Evolutionary conservation across 2,113 vertebrate genomes (phyloP), one percentile per base, ranked within the genome.

Genomic region (Protobothrops mucrosquamatus): DNA sequence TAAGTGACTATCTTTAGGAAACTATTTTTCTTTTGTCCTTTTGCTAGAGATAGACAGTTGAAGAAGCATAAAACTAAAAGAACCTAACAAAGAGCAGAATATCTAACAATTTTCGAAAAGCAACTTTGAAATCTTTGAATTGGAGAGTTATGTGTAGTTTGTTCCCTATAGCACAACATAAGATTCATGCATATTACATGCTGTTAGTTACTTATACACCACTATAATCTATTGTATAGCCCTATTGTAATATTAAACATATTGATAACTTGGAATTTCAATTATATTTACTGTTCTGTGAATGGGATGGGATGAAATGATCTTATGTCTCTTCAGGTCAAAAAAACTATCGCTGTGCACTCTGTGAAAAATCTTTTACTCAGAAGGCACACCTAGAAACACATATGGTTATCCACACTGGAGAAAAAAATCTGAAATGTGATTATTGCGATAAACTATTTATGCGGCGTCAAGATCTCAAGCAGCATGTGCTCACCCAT

Each of bases 381-480:
- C 99, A 99, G 98, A 99, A 99, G 93, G 98, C 99, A 91, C 99
- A 99, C 89, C 97, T 99, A 94, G 98, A 98, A 2, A 99, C 99
- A 0, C 99, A 99, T 92, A 99, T 99, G 99, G 98, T 99, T 94
- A 99, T 99, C 95, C 99, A 99, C 97, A 99, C 98, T 0, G 99
- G 98, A 0, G 98, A 98, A 95, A 99, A 99, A 98, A 99, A 99
- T 88, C 98, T 99, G 51, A 99, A 99, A 96, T 99, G 99, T 91
- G 99, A 99, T 96, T 99, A 99, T 95, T 99, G 99, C 15, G 99
- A 99, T 69, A 98, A 98, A 93, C 96, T 98, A 0, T 99, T 99
- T 96, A 99, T 99, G 98, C 97, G 99, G 94, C 98, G 99, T 91
- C 99, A 99, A 89, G 99, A 99, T 96, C 98, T 99, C 93, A 99